Evolutionary conservation across 2,113 vertebrate genomes (phyloP), one percentile per base, ranked within the genome.

Genomic region (Chinchilla lanigera): DNA sequence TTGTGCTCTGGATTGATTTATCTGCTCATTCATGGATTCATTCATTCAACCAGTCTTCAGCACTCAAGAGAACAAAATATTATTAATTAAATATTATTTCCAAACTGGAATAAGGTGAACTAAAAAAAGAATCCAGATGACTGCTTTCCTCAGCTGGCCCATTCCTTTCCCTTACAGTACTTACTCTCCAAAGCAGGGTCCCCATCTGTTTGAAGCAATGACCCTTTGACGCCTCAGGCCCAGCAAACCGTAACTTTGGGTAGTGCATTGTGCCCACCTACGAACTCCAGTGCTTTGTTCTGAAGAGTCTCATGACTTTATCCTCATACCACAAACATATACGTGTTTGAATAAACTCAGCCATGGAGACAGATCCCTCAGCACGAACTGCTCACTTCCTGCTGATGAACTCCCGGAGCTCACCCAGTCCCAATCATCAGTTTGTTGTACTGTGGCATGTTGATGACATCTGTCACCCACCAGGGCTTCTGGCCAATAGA

Each of bases 401-500:
- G 26, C 1, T 7, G 56, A 73, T 75, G 69, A 71, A 28, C 38
- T 17, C 14, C 22, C 4, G 1, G 0, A 38, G 82, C 86, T 96
- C 97, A 98, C 85, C 97, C 98, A 8, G 98, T 99, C 96, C 90
- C 98, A n/a, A 99, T 87, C 47, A 99, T 98, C 71, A 99, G 87
- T 89, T 98, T 99, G 97, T 98, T 99, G 93, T 98, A 97, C 71
- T 98, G 97, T 13, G 96, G 80, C 99, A 99, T 98, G 86, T 97
- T 86, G 90, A 94, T 89, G 38, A 99, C 98, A 98, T 98, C 99
- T 35, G 98, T 98, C 16, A 98, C 98, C 98, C 98, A 98, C 97
- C 98, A 98, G 56, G 96, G 97, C 65, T 98, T 99, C 96, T 89
- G 97, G 90, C 94, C 97, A 69, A 67, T 22, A 4, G 97, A 67